Percentiles rank a stretch among this genome's conserved stretches.
These are phyloP conservation scores for Hydrocynus forskahlii DNA, from an alignment of 2,797 vertebrate species.

Conservation along the genomic window DNA sequence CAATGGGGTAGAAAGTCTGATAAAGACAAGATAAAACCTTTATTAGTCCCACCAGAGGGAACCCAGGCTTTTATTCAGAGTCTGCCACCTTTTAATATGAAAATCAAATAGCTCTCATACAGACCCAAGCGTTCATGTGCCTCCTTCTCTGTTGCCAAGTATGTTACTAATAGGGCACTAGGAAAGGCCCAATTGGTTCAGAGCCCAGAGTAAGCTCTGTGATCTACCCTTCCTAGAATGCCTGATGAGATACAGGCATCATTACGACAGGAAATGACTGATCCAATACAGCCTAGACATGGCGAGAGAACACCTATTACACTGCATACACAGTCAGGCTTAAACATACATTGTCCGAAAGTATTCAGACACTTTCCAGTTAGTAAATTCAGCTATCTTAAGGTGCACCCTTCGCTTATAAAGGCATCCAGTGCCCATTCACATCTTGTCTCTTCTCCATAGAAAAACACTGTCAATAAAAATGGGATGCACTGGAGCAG, in stretches of 20 bases:
- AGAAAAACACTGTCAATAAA: not conserved
- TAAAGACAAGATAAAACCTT: too few species aligned
- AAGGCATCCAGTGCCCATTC: not conserved
- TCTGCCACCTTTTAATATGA: not conserved
- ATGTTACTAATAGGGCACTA: conserved; percentile 21
- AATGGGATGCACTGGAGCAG: not conserved
- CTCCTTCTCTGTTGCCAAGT: not conserved
- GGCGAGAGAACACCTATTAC: not conserved
- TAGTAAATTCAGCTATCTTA: not conserved
- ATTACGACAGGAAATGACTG: conserved; percentile 42
- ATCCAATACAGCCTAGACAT: conserved; percentile 23
- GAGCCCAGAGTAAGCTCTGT: conserved; percentile 44
- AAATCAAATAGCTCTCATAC: not conserved
- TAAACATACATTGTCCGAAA: not conserved
- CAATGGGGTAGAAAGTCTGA: too few species aligned
- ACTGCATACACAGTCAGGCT: not conserved
- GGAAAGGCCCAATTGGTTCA: conserved; percentile 19
- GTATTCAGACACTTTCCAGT: not conserved
- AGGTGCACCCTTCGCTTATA: not conserved
- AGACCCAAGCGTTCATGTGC: not conserved
- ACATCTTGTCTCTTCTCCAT: not conserved
- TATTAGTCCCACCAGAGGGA: too few species aligned
- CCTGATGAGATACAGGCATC: conserved; percentile 36
- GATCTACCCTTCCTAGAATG: conserved; percentile 47
- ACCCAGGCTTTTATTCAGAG: not conserved